Base-by-base conservation (phyloP, 2,888 invertebrate species). In the Drosophila aldrichi region DNA sequence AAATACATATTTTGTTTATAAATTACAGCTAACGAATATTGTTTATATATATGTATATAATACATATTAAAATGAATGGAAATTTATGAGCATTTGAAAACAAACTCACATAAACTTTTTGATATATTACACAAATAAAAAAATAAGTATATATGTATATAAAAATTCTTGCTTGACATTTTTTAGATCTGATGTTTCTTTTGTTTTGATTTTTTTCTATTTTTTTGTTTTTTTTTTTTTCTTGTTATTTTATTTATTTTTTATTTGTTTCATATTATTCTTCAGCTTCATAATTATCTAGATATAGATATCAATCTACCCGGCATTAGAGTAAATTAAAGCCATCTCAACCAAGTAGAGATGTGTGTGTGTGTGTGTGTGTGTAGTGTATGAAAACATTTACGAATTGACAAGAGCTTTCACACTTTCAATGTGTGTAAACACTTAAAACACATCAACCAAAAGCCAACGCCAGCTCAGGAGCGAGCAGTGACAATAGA, bases 371-470 rank as follows among this genome's bases (percentile, higher is more conserved):
- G 2, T 29, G 9, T 32, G 32, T 32, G 32, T 16, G 29, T 20
- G 18, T 5, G 18, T 10, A 29, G 46, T 72, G 46, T 48, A 32
- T 40, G 32, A 38, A 55, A 73, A 58, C 74, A 61, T 41, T 49
- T 34, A 54, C 52, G 32, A 52, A 51, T 43, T 55, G 40, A n/a
- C 44, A 51, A 40, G 38, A 59, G 62, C 74, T 59, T 74, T 62
- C 25, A 22, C 58, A 49, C 71, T 25, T 55, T 41, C 22, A 51
- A 29, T 49, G 70, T 38, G 57, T 48, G 20, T n/a, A 65, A 55
- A 55, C 70, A 70, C 76, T 75, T 61, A 69, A 63, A 46, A 52
- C 52, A 56, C 52, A 62, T 16, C 44, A 44, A 52, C 41, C 52
- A 18, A 34, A 46, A 57, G 62, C 25, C 25, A 57, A 54, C 57